Percentiles rank a stretch among this genome's conserved stretches.
These are phyloP conservation scores for Pangasius larnaudii DNA, from an alignment of 2,797 vertebrate genomes.

Conservation along the genomic window DNA sequence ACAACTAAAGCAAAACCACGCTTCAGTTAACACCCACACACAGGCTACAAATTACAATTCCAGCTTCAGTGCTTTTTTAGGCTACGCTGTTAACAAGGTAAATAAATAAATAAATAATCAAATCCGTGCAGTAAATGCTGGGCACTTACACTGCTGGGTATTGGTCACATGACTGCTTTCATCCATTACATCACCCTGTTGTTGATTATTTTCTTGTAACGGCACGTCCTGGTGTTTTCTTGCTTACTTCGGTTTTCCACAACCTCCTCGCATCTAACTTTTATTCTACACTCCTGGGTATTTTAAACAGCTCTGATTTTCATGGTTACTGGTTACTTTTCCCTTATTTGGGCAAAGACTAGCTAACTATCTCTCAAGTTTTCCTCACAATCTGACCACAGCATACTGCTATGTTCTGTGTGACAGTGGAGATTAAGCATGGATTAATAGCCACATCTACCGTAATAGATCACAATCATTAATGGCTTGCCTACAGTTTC, in stretches of 20 bases:
- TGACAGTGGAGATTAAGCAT: background rate
- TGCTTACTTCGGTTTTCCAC: background rate
- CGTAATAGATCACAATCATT: background rate
- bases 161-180: background rate
- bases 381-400: background rate
- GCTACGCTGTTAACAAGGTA: background rate
- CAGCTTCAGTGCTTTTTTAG: background rate
- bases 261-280: background rate
- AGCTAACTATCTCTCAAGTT: background rate
- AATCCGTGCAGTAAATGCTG: background rate
- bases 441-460: background rate
- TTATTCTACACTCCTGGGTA: background rate
- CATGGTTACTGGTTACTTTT: background rate
- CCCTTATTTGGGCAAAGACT: background rate
- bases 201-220: slow-evolving; percentile 12
- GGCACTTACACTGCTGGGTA: background rate
- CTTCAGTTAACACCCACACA: background rate
- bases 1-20: background rate
- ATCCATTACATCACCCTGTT: background rate
- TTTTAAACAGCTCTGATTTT: background rate
- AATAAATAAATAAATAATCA: slow-evolving; percentile 21
- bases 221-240: background rate
- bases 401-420: background rate
- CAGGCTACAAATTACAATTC: background rate
- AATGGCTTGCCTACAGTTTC: background rate